Percentiles rank a stretch among this genome's conserved stretches.
Conservation (phyloP, 2,113 vertebrate genomes). For the Forbesichthys agassizii region DNA sequence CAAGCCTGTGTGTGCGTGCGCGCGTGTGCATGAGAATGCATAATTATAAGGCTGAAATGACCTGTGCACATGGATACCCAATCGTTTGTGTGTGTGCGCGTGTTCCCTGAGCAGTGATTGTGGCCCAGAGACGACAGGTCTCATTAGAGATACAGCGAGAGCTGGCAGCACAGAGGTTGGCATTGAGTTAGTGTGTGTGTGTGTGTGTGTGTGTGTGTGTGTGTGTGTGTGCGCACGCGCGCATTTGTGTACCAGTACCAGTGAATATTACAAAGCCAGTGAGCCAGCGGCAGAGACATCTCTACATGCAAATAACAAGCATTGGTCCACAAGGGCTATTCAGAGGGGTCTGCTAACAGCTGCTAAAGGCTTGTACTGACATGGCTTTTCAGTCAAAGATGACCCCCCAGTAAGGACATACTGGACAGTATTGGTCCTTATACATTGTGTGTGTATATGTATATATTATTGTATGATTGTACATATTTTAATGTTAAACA, state of each 20-base stretch:
- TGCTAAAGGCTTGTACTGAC: too few relatives aligned
- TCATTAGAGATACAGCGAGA: slow-evolving; percentile 40
- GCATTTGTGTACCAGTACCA: slow-evolving; percentile 1
- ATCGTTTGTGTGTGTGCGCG: neutral
- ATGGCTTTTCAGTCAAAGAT: too few relatives aligned
- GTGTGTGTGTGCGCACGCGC: neutral
- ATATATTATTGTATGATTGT: too few relatives aligned
- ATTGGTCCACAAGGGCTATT: too few relatives aligned
- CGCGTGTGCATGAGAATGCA: neutral
- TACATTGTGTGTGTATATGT: too few relatives aligned
- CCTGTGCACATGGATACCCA: neutral
- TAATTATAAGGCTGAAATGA: neutral
- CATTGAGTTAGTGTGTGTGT: slow-evolving; percentile 14
- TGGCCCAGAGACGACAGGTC: slow-evolving; percentile 41
- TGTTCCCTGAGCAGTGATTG: slow-evolving; percentile 30
- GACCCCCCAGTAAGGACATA: too few relatives aligned
- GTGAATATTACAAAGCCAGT: neutral
- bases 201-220: neutral
- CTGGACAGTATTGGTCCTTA: too few relatives aligned
- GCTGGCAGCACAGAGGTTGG: slow-evolving; percentile 27
- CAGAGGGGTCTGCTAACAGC: too few relatives aligned
- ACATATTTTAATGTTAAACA: neutral
- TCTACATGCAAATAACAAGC: too few relatives aligned
- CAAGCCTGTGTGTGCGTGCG: neutral
- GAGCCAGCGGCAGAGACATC: too few relatives aligned